Percentiles rank a stretch among this genome's conserved stretches.
These are phyloP conservation scores for Tipula unca DNA, from an alignment of 2,888 invertebrate genomes.

Conservation along the genomic window DNA sequence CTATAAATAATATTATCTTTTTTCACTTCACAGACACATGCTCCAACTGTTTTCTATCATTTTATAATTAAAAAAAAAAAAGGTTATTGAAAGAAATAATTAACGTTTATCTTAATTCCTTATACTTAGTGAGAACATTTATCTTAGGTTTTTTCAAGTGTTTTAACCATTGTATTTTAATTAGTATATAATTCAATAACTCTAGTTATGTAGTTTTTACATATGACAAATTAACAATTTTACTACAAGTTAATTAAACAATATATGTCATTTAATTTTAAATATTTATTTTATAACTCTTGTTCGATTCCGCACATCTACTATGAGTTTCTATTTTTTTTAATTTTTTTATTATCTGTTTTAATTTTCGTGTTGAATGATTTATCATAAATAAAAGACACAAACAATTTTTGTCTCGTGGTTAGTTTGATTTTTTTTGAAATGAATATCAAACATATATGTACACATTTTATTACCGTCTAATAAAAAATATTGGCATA, in stretches of 20 bases:
- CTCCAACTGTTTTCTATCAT: not conserved
- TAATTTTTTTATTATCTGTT: too few relatives aligned
- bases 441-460: not conserved
- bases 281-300: too few relatives aligned
- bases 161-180: not conserved
- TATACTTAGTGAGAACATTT: not conserved
- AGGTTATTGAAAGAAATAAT: not conserved
- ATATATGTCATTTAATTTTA: too few relatives aligned
- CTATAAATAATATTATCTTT: not conserved
- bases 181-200: not conserved
- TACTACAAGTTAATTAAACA: too few relatives aligned
- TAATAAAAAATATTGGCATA: not conserved
- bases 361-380: not conserved
- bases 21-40: not conserved
- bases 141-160: not conserved
- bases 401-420: too few relatives aligned
- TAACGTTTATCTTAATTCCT: not conserved
- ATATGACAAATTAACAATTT: too few relatives aligned
- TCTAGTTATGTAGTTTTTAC: too few relatives aligned
- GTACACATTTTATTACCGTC: not conserved
- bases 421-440: too few relatives aligned
- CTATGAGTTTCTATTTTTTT: too few relatives aligned
- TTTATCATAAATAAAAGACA: not conserved
- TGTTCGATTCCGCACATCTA: too few relatives aligned
- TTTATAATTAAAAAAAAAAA: not conserved